Evolutionary conservation across 2,113 vertebrate species (phyloP), one percentile per base, ranked within the genome.

Genomic region (Parus major): DNA sequence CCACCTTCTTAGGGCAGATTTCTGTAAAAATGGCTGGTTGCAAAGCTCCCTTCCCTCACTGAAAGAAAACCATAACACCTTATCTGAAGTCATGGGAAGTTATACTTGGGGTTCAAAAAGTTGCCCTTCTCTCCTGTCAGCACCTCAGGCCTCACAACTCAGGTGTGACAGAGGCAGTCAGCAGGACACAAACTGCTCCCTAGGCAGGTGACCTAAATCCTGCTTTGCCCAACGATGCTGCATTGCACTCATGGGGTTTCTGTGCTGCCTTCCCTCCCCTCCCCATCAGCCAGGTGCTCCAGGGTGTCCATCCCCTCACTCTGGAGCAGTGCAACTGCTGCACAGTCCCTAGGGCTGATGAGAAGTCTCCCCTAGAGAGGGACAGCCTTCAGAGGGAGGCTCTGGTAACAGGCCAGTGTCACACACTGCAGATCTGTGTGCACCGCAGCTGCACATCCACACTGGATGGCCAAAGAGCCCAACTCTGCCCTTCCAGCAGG

Each of bases 391-490:
- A 68, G 50, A 61, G n/a, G 52, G 35, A 39, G 39, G 39, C 11
- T 42, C 28, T 2, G 6, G 28, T 19, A 19, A 15, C 0, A 10
- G 47, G 4, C 24, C 88, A 63, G 20, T 3, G 3, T 27, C 68
- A 68, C 71, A 35, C 14, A 2, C 0, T 0, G 27, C 21, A 20
- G 44, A 23, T 47, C 56, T 24, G n/a, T 6, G 5, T 5, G 16
- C 23, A n/a, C 8, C 41, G 9, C 0, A 1, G 49, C 13, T 16
- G 7, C 25, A 17, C 0, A 1, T 46, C 11, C 12, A 42, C 60
- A 18, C 19, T 3, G 59, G 10, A 4, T 2, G 7, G 71, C 66
- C 10, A 20, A 31, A 7, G 7, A 76, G 18, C 25, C 42, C 57
- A 18, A 1, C 15, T 15, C 69, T 25, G 35, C 64, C 46, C 29